Conservation (phyloP, 2,113 vertebrate genomes). For the Epinephelus moara region DNA sequence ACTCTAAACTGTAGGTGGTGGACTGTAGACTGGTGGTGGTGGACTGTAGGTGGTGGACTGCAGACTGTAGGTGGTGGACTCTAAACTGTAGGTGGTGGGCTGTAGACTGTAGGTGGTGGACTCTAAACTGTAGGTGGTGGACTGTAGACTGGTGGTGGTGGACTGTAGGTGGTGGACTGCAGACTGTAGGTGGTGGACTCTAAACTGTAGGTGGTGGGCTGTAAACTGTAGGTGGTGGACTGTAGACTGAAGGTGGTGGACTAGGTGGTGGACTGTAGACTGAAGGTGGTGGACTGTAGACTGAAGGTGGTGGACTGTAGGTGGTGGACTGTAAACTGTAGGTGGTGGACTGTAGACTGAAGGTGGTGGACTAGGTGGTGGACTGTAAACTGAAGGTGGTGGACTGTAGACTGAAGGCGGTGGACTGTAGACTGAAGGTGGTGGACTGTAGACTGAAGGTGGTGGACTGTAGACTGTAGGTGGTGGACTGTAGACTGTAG, state of each 20-base stretch:
- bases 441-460: constrained; percentile 11
- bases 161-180: constrained; percentile 21
- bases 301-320: constrained; percentile 11
- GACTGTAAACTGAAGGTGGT: constrained; percentile 30
- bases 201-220: constrained; percentile 12
- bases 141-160: constrained; percentile 4
- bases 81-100: constrained; percentile 10
- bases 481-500: no score
- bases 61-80: constrained; percentile 14
- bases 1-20: constrained; percentile 15
- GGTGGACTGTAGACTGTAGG: constrained; percentile 14
- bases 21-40: constrained; percentile 45
- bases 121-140: constrained; percentile 14
- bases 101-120: background rate
- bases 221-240: constrained; percentile 18
- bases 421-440: no score
- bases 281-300: constrained; percentile 16
- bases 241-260: background rate
- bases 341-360: constrained; percentile 9
- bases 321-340: constrained; percentile 13
- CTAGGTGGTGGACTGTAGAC: constrained; percentile 20
- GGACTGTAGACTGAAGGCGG: constrained; percentile 9
- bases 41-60: constrained; percentile 42
- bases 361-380: no score
- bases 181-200: no score